A percentile compares a stretch with the other conserved stretches of the same genome.
Conservation (phyloP, 2,888 invertebrate genomes). For the Spatulosminthurus flaviceps region DNA sequence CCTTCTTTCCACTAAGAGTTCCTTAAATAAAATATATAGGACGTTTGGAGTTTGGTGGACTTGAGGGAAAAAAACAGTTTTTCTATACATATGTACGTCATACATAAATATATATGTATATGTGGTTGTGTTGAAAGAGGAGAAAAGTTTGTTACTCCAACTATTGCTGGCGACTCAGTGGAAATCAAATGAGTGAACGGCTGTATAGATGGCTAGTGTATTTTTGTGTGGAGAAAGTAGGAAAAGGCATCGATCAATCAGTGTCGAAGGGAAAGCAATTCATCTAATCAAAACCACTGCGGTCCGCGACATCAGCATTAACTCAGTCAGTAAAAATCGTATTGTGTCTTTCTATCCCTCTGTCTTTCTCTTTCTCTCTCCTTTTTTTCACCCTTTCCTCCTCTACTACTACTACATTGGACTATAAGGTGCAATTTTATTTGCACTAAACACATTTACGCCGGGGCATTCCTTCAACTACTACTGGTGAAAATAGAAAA, state of each 20-base stretch:
- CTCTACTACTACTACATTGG: not conserved
- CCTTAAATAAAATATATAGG: no score
- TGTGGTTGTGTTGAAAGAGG: not conserved
- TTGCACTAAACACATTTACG: slow-evolving; percentile 10
- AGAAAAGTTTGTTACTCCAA: slow-evolving; percentile 18
- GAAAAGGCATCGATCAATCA: slow-evolving; percentile 57
- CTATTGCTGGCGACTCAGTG: not conserved
- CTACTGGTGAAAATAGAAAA: no score
- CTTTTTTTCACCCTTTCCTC: not conserved
- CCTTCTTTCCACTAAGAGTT: no score
- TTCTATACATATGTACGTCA: no score
- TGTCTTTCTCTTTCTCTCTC: slow-evolving; percentile 18
- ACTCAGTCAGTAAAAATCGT: slow-evolving; percentile 44
- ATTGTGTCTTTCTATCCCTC: slow-evolving; percentile 34
- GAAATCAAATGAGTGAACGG: slow-evolving; percentile 12
- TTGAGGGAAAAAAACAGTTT: no score
- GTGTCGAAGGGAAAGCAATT: slow-evolving; percentile 58
- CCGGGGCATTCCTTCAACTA: not conserved
- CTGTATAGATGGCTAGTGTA: not conserved
- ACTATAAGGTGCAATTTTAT: slow-evolving; percentile 8
- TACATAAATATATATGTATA: no score
- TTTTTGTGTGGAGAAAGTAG: not conserved
- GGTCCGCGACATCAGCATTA: slow-evolving; percentile 46
- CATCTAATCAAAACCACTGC: slow-evolving; percentile 55
- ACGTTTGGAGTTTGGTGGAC: no score